Evolutionary conservation across 1,140 invertebrate genomes (phyloP), one percentile per base, ranked within the genome.

Genomic region (Pachypeltis micranthus): DNA sequence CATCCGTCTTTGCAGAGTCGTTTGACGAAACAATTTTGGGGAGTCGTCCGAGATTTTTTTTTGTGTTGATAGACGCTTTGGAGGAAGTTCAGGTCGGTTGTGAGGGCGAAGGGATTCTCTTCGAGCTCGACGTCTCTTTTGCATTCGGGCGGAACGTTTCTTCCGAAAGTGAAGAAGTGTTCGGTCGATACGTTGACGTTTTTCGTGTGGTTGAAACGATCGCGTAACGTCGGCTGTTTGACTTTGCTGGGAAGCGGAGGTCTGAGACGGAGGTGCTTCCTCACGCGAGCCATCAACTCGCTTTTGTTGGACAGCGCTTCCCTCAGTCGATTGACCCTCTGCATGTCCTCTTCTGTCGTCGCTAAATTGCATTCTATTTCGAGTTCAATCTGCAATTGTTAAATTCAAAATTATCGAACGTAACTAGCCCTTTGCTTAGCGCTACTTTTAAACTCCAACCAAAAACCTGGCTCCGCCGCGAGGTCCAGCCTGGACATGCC

Each of bases 181-280:
- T 28, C n/a, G 12, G 57, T 59, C 26, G 57, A 59, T n/a, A 23
- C 19, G 1, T 28, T 23, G n/a, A 27, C 29, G 28, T 59, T 31
- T 25, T 28, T 28, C 3, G 57, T 59, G 24, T 59, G 57, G 24
- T 14, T 23, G 3, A 59, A 29, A 2, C 25, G 2, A 31, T 59
- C 57, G 28, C 14, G 16, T 14, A 59, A 19, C 4, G 57, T 19
- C 14, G 57, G 57, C 2, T 31, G 26, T 31, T 59, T 59, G 14
- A 59, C 57, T 59, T 23, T 59, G 10, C 4, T 4, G n/a, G 26
- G 28, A 26, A 31, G 12, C 2, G 29, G 26, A 2, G 57, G 26
- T 34, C 29, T 59, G 12, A 59, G 26, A n/a, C 24, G 28, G 16
- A 59, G 19, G n/a, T 59, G 57, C 28, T 59, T 59, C n/a, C 29